Percentiles rank a stretch among this genome's conserved stretches.
phyloP scores from a whole-genome alignment of 2,113 vertebrate species.

The Clarias batrachus region DNA sequence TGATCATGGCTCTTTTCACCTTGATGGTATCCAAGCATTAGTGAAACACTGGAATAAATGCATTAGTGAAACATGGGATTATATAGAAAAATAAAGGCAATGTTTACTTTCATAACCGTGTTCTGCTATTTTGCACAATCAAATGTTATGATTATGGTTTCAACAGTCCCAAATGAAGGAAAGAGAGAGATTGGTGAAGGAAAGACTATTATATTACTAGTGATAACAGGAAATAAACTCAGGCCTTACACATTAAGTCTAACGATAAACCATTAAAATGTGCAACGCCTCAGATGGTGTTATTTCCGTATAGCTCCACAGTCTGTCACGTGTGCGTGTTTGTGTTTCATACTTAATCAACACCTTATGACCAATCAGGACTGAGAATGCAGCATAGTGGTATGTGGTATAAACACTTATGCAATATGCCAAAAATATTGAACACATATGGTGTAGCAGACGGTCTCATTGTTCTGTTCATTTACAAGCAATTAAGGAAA shows the following conservation, averaged over 20 bases:
- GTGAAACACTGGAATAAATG: too few relatives aligned
- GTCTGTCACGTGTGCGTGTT: background rate
- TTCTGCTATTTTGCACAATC: too few relatives aligned
- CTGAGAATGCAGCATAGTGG: background rate
- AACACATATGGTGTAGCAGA: background rate
- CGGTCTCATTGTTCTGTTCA: background rate
- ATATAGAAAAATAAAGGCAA: too few relatives aligned
- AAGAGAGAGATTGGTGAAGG: background rate
- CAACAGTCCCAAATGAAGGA: background rate
- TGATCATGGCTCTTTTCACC: too few relatives aligned
- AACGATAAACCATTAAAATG: background rate
- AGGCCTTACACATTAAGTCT: background rate
- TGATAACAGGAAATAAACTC: background rate
- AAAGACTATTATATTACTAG: background rate
- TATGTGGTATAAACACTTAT: background rate
- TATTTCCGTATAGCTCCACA: background rate
- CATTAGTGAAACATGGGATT: too few relatives aligned
- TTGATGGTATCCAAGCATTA: too few relatives aligned
- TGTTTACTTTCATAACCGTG: too few relatives aligned
- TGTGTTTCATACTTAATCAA: background rate
- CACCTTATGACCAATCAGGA: background rate
- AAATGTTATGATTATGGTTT: too few relatives aligned
- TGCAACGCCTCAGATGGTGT: background rate
- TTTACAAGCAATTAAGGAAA: background rate
- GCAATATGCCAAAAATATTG: background rate